A percentile compares a stretch with the other conserved stretches of the same genome.
phyloP scores from a whole-genome alignment of 64 coral and sea anemone genomes.

The Porites australiensis region DNA sequence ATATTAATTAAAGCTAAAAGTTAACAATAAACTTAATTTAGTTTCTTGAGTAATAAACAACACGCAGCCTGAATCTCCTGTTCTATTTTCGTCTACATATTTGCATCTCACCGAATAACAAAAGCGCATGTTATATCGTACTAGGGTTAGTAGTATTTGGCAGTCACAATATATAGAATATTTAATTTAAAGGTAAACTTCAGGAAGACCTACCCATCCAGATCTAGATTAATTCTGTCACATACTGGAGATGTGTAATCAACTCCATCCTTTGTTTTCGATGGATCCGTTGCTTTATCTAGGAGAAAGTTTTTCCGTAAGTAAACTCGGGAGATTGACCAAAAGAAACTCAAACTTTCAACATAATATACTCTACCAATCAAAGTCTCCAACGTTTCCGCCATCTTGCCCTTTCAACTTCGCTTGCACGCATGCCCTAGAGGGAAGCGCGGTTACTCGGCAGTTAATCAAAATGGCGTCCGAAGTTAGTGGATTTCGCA shows the following conservation, averaged over 20 bases:
- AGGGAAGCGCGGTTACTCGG: constrained; percentile 15
- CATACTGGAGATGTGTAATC: constrained; percentile 81
- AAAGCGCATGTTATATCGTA: too few relatives aligned
- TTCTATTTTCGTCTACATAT: too few relatives aligned
- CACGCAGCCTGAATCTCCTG: too few relatives aligned
- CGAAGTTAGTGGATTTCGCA: constrained; percentile 78
- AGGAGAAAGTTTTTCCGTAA: constrained; percentile 29
- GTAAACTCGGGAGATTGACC: background rate
- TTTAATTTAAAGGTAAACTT: background rate
- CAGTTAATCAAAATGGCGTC: constrained; percentile 86
- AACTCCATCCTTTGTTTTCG: constrained; percentile 63
- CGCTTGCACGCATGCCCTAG: constrained; percentile 7
- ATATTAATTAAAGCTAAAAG: background rate
- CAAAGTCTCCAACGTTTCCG: constrained; percentile 81
- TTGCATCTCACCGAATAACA: too few relatives aligned
- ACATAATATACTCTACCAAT: constrained; percentile 65
- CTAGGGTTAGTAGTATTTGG: too few relatives aligned
- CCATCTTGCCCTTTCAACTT: constrained; percentile 77
- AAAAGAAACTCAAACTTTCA: background rate
- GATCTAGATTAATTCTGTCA: constrained; percentile 88
- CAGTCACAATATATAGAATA: too few relatives aligned
- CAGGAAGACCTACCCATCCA: constrained; percentile 74
- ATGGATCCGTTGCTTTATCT: constrained; percentile 91
- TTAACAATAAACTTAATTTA: background rate
- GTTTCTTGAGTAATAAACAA: too few relatives aligned